A percentile compares a stretch with the other conserved stretches of the same genome.
Conservation (phyloP, 2,888 invertebrate species). For the Creontiades dilutus region DNA sequence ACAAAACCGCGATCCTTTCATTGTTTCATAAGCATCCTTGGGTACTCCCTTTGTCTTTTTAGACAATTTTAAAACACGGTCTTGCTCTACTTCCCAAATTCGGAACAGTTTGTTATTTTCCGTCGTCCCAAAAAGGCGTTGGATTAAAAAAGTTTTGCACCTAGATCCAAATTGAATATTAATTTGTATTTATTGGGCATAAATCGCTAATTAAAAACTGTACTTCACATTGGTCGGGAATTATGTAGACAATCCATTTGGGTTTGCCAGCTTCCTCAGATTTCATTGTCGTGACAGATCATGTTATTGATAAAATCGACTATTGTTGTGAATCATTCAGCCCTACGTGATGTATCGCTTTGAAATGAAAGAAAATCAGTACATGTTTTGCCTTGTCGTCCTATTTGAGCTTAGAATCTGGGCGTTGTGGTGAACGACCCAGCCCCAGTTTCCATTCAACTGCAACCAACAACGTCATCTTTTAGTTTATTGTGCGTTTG, state of each 20-base stretch:
- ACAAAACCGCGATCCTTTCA: not conserved
- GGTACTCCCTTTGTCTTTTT: not conserved
- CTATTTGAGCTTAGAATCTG: not conserved
- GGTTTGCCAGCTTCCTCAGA: too few relatives aligned
- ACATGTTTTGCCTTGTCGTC: not conserved
- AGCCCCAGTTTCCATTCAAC: not conserved
- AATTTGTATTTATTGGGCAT: too few relatives aligned
- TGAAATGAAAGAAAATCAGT: not conserved
- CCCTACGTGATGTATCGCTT: not conserved
- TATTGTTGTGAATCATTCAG: not conserved
- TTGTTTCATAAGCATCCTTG: constrained; percentile 39
- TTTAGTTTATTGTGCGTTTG: not conserved
- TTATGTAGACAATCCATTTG: too few relatives aligned
- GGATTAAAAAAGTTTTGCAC: too few relatives aligned
- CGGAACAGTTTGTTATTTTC: not conserved
- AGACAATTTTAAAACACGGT: constrained; percentile 15
- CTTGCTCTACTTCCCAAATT: constrained; percentile 18
- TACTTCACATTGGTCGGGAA: too few relatives aligned
- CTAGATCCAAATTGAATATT: too few relatives aligned
- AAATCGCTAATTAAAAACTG: too few relatives aligned
- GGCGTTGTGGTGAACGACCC: not conserved
- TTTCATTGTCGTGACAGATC: too few relatives aligned
- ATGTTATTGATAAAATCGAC: not conserved
- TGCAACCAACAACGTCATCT: not conserved
- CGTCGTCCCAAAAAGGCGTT: too few relatives aligned